These are phyloP conservation scores for Calephelis virginiensis DNA, from an alignment of 1,140 invertebrate genomes.

Conservation along the genomic window DNA sequence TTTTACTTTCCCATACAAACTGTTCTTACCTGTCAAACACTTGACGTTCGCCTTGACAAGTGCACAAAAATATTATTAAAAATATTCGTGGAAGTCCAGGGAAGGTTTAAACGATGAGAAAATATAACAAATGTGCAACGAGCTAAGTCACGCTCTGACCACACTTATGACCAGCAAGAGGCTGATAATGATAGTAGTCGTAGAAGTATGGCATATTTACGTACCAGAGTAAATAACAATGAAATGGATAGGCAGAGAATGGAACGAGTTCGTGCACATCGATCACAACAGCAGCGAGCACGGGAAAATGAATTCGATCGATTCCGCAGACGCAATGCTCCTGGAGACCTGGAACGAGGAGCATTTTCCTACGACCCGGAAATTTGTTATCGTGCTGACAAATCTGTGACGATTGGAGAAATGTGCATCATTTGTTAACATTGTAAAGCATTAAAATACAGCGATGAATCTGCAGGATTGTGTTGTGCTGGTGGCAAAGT, in stretches of 20 bases:
- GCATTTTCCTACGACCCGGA: conserved; percentile 40
- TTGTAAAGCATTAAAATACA: conserved; percentile 62
- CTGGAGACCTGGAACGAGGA: conserved; percentile 32
- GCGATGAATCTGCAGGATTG: conserved; percentile 52
- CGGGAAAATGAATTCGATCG: conserved; percentile 40
- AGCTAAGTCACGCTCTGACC: too few species aligned
- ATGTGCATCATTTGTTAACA: conserved; percentile 44
- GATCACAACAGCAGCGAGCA: conserved; percentile 42
- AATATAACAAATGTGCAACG: too few species aligned
- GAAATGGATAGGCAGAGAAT: conserved; percentile 48
- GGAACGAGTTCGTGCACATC: conserved; percentile 49
- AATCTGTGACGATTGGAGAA: conserved; percentile 38
- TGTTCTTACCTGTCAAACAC: too few species aligned
- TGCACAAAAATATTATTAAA: too few species aligned
- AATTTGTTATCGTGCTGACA: conserved; percentile 40
- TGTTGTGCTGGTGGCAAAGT: too few species aligned
- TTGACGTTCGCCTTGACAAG: too few species aligned
- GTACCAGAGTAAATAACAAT: conserved; percentile 44
- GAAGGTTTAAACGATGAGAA: too few species aligned
- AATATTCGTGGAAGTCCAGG: too few species aligned
- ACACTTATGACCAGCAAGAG: too few species aligned
- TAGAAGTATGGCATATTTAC: conserved; percentile 41
- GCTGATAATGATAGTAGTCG: conserved; percentile 16
- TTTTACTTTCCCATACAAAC: too few species aligned
- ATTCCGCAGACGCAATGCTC: conserved; percentile 37